Conservation (phyloP, 2,888 invertebrate genomes). For the Augiades crinisus region DNA sequence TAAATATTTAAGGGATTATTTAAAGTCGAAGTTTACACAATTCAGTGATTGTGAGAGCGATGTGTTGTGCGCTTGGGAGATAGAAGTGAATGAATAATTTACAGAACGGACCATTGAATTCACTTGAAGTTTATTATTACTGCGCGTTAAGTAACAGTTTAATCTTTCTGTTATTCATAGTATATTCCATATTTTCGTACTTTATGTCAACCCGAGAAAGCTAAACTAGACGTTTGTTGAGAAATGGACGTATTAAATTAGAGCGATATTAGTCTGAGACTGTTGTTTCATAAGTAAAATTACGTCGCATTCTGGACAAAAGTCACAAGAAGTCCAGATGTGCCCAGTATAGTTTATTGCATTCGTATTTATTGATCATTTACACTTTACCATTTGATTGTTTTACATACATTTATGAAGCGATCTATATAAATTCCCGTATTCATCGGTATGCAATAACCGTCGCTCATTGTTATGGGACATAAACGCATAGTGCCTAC, state of each 20-base stretch:
- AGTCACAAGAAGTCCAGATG: neutral
- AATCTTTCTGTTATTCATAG: no score
- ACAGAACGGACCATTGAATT: neutral
- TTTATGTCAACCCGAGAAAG: no score
- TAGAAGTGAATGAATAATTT: neutral
- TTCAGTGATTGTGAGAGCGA: no score
- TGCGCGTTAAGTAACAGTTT: no score
- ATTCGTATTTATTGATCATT: slow-evolving; percentile 22
- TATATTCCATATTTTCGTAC: no score
- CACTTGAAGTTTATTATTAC: no score
- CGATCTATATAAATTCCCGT: slow-evolving; percentile 43
- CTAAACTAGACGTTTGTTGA: no score
- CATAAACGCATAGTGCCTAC: slow-evolving; percentile 55
- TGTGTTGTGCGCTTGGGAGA: no score
- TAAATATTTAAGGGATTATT: slow-evolving; percentile 34
- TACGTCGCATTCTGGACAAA: neutral
- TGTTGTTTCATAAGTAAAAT: no score
- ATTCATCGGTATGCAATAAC: slow-evolving; percentile 49
- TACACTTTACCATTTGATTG: slow-evolving; percentile 36
- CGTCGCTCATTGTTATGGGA: slow-evolving; percentile 60
- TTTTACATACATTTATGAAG: slow-evolving; percentile 40
- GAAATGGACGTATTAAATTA: no score
- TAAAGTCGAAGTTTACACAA: neutral
- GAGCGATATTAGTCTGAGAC: no score
- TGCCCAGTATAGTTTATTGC: neutral